phyloP scores from a whole-genome alignment of 2,888 invertebrate species.

The Apamea crenata region DNA sequence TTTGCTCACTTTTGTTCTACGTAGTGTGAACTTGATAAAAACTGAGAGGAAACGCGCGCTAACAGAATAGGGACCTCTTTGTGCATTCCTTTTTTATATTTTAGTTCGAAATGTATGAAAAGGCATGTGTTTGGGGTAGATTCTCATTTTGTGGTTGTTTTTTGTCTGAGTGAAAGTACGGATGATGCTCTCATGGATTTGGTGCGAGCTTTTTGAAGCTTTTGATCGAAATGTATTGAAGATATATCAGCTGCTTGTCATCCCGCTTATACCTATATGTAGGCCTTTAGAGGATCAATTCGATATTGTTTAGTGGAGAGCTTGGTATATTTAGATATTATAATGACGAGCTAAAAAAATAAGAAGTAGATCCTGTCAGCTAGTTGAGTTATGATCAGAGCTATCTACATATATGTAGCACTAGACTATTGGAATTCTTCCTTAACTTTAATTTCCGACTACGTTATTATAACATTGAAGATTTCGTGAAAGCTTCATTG shows the following conservation, averaged over 20 bases:
- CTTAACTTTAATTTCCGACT: background rate
- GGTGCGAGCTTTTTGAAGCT: slow-evolving; percentile 29
- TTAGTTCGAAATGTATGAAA: slow-evolving; percentile 70
- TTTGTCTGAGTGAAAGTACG: slow-evolving; percentile 72
- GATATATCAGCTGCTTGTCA: slow-evolving; percentile 45
- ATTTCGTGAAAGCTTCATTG: background rate
- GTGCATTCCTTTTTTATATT: slow-evolving; percentile 70
- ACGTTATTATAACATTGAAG: background rate
- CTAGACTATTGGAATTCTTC: background rate
- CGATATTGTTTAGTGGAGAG: background rate
- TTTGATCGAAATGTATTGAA: slow-evolving; percentile 48
- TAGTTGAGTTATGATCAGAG: background rate
- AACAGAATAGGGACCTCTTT: slow-evolving; percentile 80
- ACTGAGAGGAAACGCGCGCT: slow-evolving; percentile 83
- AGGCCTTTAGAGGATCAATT: background rate
- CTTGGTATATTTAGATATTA: background rate
- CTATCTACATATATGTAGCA: background rate
- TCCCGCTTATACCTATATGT: background rate
- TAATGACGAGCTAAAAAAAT: background rate
- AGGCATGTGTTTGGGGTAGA: slow-evolving; percentile 75
- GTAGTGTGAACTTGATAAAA: slow-evolving; percentile 88
- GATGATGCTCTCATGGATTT: slow-evolving; percentile 56
- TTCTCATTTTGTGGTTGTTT: slow-evolving; percentile 69
- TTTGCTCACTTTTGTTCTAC: slow-evolving; percentile 88
- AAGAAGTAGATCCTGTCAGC: background rate